Evolutionary conservation across 2,888 invertebrate genomes (phyloP).

Genomic region (Venustoraphidia nigricollis): DNA sequence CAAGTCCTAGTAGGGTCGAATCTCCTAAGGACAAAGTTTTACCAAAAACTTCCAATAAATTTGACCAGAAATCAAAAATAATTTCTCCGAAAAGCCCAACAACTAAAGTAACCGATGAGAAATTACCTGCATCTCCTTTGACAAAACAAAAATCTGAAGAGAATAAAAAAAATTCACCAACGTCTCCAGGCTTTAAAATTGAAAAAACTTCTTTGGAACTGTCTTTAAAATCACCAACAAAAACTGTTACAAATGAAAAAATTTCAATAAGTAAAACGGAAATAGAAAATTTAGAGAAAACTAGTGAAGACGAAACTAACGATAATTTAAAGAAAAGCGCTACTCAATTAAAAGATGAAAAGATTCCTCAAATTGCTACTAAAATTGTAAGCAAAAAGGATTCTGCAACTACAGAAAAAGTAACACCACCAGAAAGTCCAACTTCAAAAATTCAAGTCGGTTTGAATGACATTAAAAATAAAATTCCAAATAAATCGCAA

Average conservation of each 20-base stretch:
- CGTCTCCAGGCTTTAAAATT: no score
- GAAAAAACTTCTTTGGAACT: no score
- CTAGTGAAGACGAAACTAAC: background rate
- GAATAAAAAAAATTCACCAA: no score
- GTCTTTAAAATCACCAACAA: no score
- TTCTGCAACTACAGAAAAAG: slow-evolving; percentile 21
- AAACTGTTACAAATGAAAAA: background rate
- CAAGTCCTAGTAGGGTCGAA: no score
- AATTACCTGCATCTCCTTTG: no score
- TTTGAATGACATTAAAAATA: background rate
- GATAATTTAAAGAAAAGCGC: background rate
- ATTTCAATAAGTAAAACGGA: slow-evolving; percentile 12
- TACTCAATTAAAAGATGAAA: slow-evolving; percentile 14
- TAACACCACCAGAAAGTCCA: slow-evolving; percentile 8
- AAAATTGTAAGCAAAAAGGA: slow-evolving; percentile 25
- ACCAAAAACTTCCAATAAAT: no score
- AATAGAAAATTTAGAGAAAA: slow-evolving; percentile 18
- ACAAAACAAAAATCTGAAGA: no score
- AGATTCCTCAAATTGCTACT: slow-evolving; percentile 16
- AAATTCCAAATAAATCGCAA: background rate
- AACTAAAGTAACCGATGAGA: no score
- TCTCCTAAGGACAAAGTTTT: no score
- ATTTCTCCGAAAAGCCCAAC: no score
- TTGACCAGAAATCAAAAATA: no score
- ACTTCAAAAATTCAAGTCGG: background rate